Percentiles rank a stretch among this genome's conserved stretches.
These are phyloP conservation scores for Synanthedon myopaeformis DNA, from an alignment of 2,888 invertebrate genomes.

Conservation along the genomic window DNA sequence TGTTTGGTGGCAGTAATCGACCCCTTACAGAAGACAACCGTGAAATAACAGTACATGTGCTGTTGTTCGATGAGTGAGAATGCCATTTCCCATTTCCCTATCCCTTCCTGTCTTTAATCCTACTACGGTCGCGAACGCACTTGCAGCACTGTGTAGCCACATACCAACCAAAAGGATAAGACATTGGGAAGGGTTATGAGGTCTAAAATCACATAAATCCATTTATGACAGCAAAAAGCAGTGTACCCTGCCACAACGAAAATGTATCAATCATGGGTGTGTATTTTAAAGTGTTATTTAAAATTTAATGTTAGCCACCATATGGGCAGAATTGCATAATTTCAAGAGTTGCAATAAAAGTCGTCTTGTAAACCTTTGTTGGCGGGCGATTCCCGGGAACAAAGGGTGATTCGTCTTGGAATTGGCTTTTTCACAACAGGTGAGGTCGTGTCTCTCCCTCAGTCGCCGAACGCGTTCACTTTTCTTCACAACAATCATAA, in stretches of 20 bases:
- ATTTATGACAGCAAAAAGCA: not conserved
- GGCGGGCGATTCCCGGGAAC: constrained; percentile 36
- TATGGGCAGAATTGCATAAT: constrained; percentile 32
- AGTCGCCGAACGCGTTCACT: constrained; percentile 37
- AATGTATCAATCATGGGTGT: constrained; percentile 7
- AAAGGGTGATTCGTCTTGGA: constrained; percentile 57
- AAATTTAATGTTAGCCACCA: constrained; percentile 25
- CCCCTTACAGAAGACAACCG: too few species aligned
- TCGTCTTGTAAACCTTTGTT: constrained; percentile 23
- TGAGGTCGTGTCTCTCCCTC: constrained; percentile 41
- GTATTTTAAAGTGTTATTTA: too few species aligned
- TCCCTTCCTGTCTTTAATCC: too few species aligned
- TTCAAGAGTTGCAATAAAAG: constrained; percentile 38
- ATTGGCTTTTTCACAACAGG: constrained; percentile 54
- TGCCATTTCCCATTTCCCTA: too few species aligned
- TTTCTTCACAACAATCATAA: constrained; percentile 39
- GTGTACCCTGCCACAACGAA: constrained; percentile 8
- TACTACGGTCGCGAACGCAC: too few species aligned
- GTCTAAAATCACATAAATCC: too few species aligned
- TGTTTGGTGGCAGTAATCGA: too few species aligned
- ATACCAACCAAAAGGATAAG: too few species aligned
- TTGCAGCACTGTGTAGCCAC: too few species aligned
- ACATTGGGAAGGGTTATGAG: too few species aligned
- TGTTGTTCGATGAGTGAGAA: too few species aligned
- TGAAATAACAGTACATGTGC: too few species aligned